Conservation (phyloP, 2,113 vertebrate genomes). For the Oxyruncus cristatus region DNA sequence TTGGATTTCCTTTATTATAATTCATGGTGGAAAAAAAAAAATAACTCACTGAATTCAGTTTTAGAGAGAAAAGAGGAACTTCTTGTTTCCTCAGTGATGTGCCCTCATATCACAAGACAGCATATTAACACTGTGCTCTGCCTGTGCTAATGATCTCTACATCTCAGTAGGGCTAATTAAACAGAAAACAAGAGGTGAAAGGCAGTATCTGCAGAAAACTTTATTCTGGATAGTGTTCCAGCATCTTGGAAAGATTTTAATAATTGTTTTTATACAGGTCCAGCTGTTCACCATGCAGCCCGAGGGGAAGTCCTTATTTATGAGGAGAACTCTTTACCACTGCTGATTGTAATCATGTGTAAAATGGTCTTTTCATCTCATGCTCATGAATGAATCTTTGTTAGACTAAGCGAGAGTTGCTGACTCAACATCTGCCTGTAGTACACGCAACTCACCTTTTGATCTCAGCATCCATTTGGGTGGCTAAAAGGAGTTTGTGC, state of each 20-base stretch:
- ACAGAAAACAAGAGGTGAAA: background rate
- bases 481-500: background rate
- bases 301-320: background rate
- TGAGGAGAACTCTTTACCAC: background rate
- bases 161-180: background rate
- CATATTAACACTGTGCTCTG: background rate
- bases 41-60: background rate
- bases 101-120: background rate
- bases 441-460: conserved; percentile 43
- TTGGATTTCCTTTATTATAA: background rate
- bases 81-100: background rate
- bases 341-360: background rate
- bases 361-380: conserved; percentile 42
- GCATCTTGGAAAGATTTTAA: background rate
- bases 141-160: background rate
- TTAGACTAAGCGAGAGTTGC: background rate
- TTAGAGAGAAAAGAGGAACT: background rate
- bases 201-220: background rate
- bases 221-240: background rate
- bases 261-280: background rate
- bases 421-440: background rate
- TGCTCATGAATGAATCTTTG: conserved; percentile 9
- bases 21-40: background rate
- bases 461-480: conserved; percentile 14
- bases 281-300: background rate